Conservation (phyloP, 2,113 vertebrate species). For the Chaenogobius annularis region DNA sequence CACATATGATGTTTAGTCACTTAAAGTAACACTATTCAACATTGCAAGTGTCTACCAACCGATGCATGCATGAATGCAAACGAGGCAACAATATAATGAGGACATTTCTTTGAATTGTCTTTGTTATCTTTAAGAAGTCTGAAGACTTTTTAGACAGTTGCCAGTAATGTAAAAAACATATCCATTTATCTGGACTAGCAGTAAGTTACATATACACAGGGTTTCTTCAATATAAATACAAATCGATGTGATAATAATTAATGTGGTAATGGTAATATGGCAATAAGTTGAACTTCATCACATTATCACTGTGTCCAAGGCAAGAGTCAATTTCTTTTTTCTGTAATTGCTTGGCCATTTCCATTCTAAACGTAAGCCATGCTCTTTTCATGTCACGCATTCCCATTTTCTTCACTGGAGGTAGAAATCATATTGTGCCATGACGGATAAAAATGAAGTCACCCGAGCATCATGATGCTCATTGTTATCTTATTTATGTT, state of each 20-base stretch:
- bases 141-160: not conserved
- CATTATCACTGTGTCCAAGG: not conserved
- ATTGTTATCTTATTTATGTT: constrained; percentile 25
- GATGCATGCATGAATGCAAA: not conserved
- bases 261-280: too few relatives aligned
- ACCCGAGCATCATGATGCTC: constrained; percentile 14
- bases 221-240: constrained; percentile 14
- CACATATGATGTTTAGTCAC: constrained; percentile 3
- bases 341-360: not conserved
- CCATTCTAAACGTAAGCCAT: not conserved
- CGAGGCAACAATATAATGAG: not conserved
- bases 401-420: not conserved
- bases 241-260: too few relatives aligned
- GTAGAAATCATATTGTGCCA: not conserved
- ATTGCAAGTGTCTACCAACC: not conserved
- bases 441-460: constrained; percentile 18
- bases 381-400: not conserved
- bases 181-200: not conserved
- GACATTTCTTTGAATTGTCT: not conserved
- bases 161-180: not conserved
- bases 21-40: not conserved
- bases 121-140: not conserved
- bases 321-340: not conserved
- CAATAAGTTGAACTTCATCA: not conserved
- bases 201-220: not conserved